phyloP scores from a whole-genome alignment of 2,797 vertebrate genomes.

The Urocyon cinereoargenteus region DNA sequence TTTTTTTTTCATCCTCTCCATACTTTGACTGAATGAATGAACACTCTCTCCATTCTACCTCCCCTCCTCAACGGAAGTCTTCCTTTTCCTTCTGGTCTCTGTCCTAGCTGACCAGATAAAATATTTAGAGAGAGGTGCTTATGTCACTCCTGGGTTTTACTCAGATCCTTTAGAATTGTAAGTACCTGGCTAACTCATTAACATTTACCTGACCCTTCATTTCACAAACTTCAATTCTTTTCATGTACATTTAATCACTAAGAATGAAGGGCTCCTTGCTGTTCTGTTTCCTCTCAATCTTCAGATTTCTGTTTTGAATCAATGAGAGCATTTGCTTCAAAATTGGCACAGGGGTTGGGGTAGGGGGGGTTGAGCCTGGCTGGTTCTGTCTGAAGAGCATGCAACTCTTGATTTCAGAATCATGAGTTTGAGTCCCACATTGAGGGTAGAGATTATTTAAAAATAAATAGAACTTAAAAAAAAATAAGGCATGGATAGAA shows the following conservation, averaged over 20 bases:
- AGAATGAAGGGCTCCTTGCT: background rate
- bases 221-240: slow-evolving; percentile 33
- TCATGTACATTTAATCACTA: background rate
- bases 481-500: background rate
- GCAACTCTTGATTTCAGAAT: background rate
- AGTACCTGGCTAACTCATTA: background rate
- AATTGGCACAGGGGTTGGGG: background rate
- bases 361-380: background rate
- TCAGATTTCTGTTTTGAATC: background rate
- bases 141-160: background rate
- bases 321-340: background rate
- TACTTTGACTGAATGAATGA: background rate
- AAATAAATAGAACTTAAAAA: background rate
- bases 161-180: background rate
- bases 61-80: background rate
- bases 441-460: background rate
- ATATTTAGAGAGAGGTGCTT: background rate
- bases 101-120: background rate
- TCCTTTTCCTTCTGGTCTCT: background rate
- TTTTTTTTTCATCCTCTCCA: background rate
- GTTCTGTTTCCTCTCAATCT: background rate
- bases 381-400: background rate
- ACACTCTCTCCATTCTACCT: background rate
- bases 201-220: background rate
- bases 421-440: background rate